A percentile compares a stretch with the other conserved stretches of the same genome.
Conservation (phyloP, 2,797 vertebrate genomes). For the Erethizon dorsatum region DNA sequence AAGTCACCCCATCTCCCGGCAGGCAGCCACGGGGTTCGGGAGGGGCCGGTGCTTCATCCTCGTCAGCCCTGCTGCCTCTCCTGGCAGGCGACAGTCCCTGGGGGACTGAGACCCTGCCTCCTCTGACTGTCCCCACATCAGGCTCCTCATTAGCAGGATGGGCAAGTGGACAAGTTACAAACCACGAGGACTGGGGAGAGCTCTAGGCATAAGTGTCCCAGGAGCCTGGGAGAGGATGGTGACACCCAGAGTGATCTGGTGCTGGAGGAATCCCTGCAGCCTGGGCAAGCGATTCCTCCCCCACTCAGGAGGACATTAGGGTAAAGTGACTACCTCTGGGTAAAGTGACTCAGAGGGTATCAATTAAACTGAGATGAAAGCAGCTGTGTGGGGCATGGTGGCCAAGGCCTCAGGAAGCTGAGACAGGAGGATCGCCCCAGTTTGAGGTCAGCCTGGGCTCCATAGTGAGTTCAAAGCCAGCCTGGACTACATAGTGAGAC, state of each 20-base stretch:
- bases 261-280: neutral
- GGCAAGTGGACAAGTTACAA: neutral
- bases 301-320: neutral
- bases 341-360: neutral
- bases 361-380: neutral
- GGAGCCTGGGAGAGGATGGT: neutral
- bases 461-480: neutral
- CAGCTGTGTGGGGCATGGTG: neutral
- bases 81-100: neutral
- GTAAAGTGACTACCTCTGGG: neutral
- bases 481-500: neutral
- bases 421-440: neutral
- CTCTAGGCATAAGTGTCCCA: neutral
- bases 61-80: neutral
- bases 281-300: neutral
- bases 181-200: neutral
- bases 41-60: neutral
- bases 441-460: neutral
- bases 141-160: neutral
- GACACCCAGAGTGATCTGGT: neutral
- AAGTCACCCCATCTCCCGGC: constrained; percentile 70
- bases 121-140: neutral
- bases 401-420: neutral
- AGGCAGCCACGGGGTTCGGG: neutral
- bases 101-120: neutral